Percentiles rank a stretch among this genome's conserved stretches.
Conservation (phyloP, 2,888 invertebrate genomes). For the Hylaea fasciaria region DNA sequence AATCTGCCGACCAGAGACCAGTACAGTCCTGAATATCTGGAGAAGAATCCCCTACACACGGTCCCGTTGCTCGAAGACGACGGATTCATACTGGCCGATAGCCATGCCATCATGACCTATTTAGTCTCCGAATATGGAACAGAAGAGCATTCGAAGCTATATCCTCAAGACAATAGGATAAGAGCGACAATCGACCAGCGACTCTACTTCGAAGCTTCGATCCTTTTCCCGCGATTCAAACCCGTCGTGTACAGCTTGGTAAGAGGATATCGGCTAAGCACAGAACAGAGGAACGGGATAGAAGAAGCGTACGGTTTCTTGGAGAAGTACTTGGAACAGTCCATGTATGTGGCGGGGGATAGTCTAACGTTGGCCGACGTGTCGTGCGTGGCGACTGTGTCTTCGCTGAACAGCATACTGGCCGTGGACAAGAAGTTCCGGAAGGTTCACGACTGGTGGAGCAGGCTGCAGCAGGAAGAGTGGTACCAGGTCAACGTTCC, state of each 20-base stretch:
- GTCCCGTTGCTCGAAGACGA: slow-evolving; percentile 61
- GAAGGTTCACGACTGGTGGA: slow-evolving; percentile 53
- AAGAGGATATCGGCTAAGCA: slow-evolving; percentile 36
- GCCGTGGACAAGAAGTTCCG: slow-evolving; percentile 46
- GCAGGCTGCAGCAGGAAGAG: slow-evolving; percentile 44
- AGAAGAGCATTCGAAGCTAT: slow-evolving; percentile 44
- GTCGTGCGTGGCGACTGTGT: slow-evolving; percentile 57
- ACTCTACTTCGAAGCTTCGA: slow-evolving; percentile 57
- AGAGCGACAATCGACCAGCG: slow-evolving; percentile 55
- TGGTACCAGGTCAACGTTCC: slow-evolving; percentile 56
- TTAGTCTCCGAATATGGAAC: slow-evolving; percentile 52
- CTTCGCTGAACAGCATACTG: slow-evolving; percentile 51
- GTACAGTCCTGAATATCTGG: slow-evolving; percentile 51
- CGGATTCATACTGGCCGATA: slow-evolving; percentile 53
- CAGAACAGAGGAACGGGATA: slow-evolving; percentile 48
- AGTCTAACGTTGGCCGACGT: slow-evolving; percentile 58
- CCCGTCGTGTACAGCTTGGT: slow-evolving; percentile 48
- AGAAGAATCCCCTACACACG: slow-evolving; percentile 61
- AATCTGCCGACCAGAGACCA: slow-evolving; percentile 52
- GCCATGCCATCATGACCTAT: slow-evolving; percentile 61
- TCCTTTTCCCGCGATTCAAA: slow-evolving; percentile 55
- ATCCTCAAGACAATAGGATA: slow-evolving; percentile 50
- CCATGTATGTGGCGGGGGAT: slow-evolving; percentile 50
- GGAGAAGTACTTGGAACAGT: slow-evolving; percentile 53
- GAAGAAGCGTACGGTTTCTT: slow-evolving; percentile 54